A percentile compares a stretch with the other conserved stretches of the same genome.
Conservation (phyloP, 2,797 vertebrate species). For the Pipistrellus kuhlii region DNA sequence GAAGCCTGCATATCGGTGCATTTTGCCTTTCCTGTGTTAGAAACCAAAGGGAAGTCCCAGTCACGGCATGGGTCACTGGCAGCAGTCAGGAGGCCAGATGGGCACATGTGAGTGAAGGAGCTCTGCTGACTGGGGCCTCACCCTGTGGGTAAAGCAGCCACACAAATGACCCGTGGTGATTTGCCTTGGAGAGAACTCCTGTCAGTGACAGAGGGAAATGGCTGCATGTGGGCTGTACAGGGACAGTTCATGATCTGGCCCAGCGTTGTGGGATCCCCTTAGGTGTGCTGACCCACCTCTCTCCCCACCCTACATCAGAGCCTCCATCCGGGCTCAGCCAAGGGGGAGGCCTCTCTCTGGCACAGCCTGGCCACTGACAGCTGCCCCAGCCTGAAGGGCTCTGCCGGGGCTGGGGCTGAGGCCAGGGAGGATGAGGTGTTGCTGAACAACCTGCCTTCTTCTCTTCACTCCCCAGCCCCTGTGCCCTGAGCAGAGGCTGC, state of each 20-base stretch:
- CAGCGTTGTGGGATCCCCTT: background rate
- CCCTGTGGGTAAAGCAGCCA: background rate
- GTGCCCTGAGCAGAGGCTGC: background rate
- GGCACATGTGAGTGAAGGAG: background rate
- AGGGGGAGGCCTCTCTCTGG: background rate
- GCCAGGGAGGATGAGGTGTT: background rate
- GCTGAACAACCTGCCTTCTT: background rate
- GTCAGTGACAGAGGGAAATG: background rate
- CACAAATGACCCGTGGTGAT: background rate
- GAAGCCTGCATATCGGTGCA: background rate
- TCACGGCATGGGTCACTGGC: background rate
- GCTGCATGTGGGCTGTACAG: background rate
- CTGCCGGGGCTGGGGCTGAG: background rate
- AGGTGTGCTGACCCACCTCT: background rate
- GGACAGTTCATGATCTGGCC: background rate
- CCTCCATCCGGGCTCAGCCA: background rate
- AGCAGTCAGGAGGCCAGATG: background rate
- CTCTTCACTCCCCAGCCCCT: background rate
- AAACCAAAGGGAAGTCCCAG: background rate
- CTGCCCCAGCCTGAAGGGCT: background rate
- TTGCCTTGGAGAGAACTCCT: background rate
- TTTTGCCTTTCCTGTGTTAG: conserved; percentile 6
- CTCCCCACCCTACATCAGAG: background rate
- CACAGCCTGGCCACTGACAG: background rate
- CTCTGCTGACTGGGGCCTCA: background rate